Evolutionary conservation across 2,888 invertebrate species (phyloP), one percentile per base, ranked within the genome.

Genomic region (Drosophila flavopinicola): DNA sequence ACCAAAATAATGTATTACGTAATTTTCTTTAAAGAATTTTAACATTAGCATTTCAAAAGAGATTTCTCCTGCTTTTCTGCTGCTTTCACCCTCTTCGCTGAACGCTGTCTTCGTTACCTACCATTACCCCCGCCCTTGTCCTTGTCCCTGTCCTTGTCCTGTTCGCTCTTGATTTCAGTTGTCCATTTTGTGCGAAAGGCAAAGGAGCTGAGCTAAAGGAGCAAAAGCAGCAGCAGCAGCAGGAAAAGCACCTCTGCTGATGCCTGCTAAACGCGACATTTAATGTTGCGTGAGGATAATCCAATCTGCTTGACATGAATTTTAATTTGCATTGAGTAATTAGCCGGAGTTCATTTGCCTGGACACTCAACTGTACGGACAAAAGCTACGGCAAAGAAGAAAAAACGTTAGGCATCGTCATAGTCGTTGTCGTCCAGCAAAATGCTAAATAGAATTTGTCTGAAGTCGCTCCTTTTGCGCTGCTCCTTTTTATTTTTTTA

Each of bases 261-360:
- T 68, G 64, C 56, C 57, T 66, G 68, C 66, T 82, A 82, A 78
- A 84, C 79, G 87, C 84, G 79, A 75, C 82, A 82, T 84, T 87
- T 84, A 80, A 84, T 87, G 85, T 82, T 85, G 84, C 85, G 78
- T 77, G 84, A 87, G 87, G 83, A 88, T 86, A 88, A 88, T 88
- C 86, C 85, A 86, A 86, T 86, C 88, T 88, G 83, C 85, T 78
- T 87, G 85, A 75, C 87, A 88, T 86, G 86, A 86, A 86, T 86
- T 86, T 86, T 87, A 86, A 88, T 86, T 88, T 86, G 78, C 87
- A 88, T 86, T 87, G 85, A 86, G 86, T 88, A 86, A 86, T 86
- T 86, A 86, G 88, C 79, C 80, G 60, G 71, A 84, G 70, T 76
- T 83, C 78, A 75, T 82, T 86, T 85, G 77, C 74, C 60, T 59